phyloP scores from a whole-genome alignment of 1,140 invertebrate species.

The Hyphantria cunea region DNA sequence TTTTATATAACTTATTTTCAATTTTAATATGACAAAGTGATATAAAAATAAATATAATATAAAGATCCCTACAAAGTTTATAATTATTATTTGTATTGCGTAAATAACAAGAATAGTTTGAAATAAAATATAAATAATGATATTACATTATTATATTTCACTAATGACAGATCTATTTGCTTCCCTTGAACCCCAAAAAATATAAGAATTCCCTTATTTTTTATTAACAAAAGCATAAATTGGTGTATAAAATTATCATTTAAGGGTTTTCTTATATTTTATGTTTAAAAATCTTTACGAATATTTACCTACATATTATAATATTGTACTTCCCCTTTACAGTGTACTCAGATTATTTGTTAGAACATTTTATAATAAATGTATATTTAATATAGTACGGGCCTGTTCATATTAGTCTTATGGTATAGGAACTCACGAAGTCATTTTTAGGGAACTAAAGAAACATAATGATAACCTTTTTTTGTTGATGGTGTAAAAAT shows the following conservation, averaged over 20 bases:
- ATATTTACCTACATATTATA: constrained; percentile 37
- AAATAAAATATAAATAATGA: background rate
- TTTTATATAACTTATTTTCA: too few species aligned
- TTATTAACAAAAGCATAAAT: background rate
- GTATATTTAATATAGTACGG: constrained; percentile 35
- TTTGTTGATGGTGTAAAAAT: too few species aligned
- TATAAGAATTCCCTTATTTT: constrained; percentile 35
- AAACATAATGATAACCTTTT: too few species aligned
- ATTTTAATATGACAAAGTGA: too few species aligned
- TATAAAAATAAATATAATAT: too few species aligned
- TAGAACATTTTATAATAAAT: constrained; percentile 55
- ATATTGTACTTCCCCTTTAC: constrained; percentile 46
- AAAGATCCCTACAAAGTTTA: too few species aligned
- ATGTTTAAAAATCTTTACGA: constrained; percentile 39
- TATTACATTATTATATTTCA: constrained; percentile 4
- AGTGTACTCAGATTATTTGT: constrained; percentile 50
- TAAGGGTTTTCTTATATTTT: constrained; percentile 45
- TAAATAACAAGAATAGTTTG: background rate
- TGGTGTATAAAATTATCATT: constrained; percentile 2
- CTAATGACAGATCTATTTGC: constrained; percentile 30
- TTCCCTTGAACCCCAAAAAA: constrained; percentile 31
- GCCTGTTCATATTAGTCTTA: constrained; percentile 19
- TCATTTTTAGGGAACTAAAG: too few species aligned
- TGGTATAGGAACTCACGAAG: too few species aligned
- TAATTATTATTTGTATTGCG: too few species aligned